Conservation (phyloP, 1,140 invertebrate species). For the Pseudomyrmex flavicornis region DNA sequence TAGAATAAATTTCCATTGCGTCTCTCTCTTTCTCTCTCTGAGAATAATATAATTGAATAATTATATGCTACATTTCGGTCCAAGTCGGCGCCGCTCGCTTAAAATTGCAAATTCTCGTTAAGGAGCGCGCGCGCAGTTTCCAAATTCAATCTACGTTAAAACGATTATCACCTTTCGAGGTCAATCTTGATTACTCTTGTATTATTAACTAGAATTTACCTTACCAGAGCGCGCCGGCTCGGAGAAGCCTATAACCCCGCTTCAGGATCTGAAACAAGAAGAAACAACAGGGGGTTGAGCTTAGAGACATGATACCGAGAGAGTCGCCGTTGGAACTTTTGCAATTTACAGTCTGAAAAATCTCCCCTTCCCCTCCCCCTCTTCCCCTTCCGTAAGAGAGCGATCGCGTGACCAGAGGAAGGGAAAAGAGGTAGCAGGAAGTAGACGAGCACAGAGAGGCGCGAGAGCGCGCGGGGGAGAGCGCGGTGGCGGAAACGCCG, state of each 20-base stretch:
- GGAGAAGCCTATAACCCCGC: constrained; percentile 28
- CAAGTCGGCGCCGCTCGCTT: background rate
- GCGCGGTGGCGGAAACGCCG: background rate
- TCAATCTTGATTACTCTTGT: constrained; percentile 36
- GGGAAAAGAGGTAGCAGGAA: constrained; percentile 58
- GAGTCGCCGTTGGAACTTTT: constrained; percentile 76
- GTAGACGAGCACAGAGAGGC: background rate
- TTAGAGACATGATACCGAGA: constrained; percentile 69
- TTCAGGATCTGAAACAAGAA: constrained; percentile 76
- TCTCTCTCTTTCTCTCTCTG: no score
- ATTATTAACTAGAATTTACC: constrained; percentile 73
- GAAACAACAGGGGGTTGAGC: constrained; percentile 68
- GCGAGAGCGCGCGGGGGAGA: background rate
- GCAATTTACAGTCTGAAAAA: constrained; percentile 81
- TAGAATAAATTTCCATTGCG: no score
- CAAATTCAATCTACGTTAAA: constrained; percentile 54
- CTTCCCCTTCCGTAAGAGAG: constrained; percentile 28
- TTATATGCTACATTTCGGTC: constrained; percentile 3
- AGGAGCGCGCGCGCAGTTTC: constrained; percentile 8
- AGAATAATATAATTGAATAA: constrained; percentile 20
- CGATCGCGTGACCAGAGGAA: constrained; percentile 70
- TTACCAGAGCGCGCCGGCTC: constrained; percentile 45
- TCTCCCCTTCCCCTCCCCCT: constrained; percentile 20
- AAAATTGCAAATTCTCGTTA: constrained; percentile 41
- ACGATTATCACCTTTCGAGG: constrained; percentile 43